phyloP scores from a whole-genome alignment of 2,113 vertebrate genomes.

The Engraulis encrasicolus region DNA sequence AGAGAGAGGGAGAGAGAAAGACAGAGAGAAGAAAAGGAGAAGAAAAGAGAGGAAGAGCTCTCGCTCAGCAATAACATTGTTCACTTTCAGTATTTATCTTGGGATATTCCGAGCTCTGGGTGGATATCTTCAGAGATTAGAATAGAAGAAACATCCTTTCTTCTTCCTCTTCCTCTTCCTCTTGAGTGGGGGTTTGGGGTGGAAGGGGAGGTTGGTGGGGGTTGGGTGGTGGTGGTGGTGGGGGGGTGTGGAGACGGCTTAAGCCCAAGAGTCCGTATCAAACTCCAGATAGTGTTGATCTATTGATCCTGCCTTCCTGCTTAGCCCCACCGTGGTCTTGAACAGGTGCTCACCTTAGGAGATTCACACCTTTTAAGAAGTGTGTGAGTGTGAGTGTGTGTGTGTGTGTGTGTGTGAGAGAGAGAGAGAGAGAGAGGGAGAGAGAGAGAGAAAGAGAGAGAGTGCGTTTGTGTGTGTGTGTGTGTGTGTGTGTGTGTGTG shows the following conservation, averaged over 20 bases:
- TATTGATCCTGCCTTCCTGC: constrained; percentile 35
- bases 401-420: not conserved
- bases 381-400: not conserved
- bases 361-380: not conserved
- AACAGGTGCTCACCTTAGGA: constrained; percentile 49
- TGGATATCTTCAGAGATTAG: constrained; percentile 80
- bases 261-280: constrained; percentile 68
- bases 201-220: no score
- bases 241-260: constrained; percentile 56
- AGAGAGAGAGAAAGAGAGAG: not conserved
- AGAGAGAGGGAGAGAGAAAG: constrained; percentile 36
- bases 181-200: no score
- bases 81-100: constrained; percentile 81
- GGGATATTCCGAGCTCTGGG: constrained; percentile 78
- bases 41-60: no score
- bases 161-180: constrained; percentile 71
- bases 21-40: constrained; percentile 67
- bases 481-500: no score
- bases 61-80: constrained; percentile 78
- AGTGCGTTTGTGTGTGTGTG: no score
- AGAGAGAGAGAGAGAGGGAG: no score
- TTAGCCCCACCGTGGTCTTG: constrained; percentile 46
- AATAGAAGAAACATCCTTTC: constrained; percentile 70
- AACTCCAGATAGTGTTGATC: constrained; percentile 60
- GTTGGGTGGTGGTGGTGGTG: no score